Base-by-base conservation (phyloP, 2,888 invertebrate species). In the Dicycla oo region DNA sequence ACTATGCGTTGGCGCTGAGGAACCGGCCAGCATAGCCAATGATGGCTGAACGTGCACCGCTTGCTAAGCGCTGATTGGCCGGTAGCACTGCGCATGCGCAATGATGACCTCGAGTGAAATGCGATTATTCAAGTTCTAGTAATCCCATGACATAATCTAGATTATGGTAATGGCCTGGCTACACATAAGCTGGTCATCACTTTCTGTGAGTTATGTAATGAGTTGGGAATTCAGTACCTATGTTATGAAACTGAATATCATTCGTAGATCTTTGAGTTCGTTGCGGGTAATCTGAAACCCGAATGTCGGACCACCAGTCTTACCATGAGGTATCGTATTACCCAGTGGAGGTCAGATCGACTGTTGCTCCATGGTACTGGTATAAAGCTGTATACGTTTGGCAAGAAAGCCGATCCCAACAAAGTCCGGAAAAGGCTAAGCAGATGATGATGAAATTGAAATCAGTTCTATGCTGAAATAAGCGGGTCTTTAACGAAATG, bases 81-180 rank as follows among this genome's bases (percentile, higher is more conserved):
- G 71, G 90, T 88, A 83, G 88, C 81, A 82, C 38, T 56, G 51
- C 68, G 77, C 80, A 80, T 80, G 73, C 66, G 80, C 80, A 80
- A 85, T 84, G 73, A 75, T 89, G 92, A 91, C 93, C 93, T 93
- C 90, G 86, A 92, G 91, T 91, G 89, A 89, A 91, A 93, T 90
- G 90, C 90, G 87, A 92, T 92, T 92, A 93, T 92, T 91, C 92
- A 90, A 94, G 94, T 91, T 94, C 94, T 84, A 94, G 92, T 94
- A 94, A 93, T 93, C 95, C 91, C 93, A 93, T 95, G 95, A 95
- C 95, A 95, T 94, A 95, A 95, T 93, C 92, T 90, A 92, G 88
- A 92, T 91, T 91, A 90, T 92, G 89, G 83, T 85, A 87, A 88
- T 87, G 73, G 65, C 69, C n/a, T 69, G 26, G 43, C 13, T 51